These are phyloP conservation scores for Gobio gobio DNA, from an alignment of 2,113 vertebrate genomes.

Conservation along the genomic window DNA sequence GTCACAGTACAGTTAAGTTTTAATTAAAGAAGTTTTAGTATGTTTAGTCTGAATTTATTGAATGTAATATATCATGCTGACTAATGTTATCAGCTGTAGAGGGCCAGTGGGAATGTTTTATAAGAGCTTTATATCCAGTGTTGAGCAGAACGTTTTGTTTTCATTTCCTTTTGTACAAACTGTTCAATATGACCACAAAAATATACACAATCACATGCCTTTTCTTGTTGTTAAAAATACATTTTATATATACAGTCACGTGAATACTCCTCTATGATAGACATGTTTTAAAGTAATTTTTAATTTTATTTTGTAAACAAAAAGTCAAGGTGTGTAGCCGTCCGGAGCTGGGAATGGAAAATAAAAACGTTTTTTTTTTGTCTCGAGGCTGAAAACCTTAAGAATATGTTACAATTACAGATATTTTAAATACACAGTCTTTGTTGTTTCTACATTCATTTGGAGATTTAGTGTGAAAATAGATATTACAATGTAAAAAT, in stretches of 20 bases:
- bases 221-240: too few species aligned
- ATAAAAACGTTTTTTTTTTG: too few species aligned
- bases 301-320: neutral
- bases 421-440: too few species aligned
- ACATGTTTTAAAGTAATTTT: neutral
- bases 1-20: neutral
- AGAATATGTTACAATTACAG: too few species aligned
- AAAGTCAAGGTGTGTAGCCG: neutral
- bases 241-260: neutral
- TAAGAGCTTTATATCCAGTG: neutral
- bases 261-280: neutral
- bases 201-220: neutral
- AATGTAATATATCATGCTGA: neutral
- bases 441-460: too few species aligned
- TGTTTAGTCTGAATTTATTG: neutral
- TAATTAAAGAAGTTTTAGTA: neutral
- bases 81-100: neutral
- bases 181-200: neutral
- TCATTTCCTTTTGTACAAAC: neutral
- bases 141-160: neutral
- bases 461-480: too few species aligned
- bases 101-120: slow-evolving; percentile 7
- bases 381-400: too few species aligned
- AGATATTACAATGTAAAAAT: too few species aligned
- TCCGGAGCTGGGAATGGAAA: neutral